A percentile compares a stretch with the other conserved stretches of the same genome.
phyloP scores from a whole-genome alignment of 2,797 vertebrate genomes.

The Mormyrops attenuatus region DNA sequence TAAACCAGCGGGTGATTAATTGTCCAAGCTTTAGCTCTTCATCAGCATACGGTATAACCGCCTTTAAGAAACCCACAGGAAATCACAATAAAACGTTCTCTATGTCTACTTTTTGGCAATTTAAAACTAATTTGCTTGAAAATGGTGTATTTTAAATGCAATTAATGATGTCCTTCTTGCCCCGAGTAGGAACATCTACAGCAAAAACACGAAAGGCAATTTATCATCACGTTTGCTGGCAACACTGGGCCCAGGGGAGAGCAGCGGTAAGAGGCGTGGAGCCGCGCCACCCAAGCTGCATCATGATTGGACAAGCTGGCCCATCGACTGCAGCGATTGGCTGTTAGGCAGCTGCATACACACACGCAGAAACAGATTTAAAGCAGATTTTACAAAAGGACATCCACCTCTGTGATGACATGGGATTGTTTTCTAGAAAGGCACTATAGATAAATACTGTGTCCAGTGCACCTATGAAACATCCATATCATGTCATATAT shows the following conservation, averaged over 20 bases:
- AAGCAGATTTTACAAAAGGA: neutral
- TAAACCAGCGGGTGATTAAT: neutral
- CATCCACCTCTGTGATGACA: neutral
- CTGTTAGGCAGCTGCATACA: neutral
- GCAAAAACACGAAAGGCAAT: neutral
- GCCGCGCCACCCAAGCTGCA: neutral
- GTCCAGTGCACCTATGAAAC: neutral
- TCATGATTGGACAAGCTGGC: neutral
- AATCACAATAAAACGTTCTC: neutral
- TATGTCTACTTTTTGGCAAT: neutral
- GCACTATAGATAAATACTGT: neutral
- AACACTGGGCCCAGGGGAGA: neutral
- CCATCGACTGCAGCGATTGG: neutral
- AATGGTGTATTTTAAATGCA: neutral
- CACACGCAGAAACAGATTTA: neutral
- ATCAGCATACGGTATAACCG: neutral
- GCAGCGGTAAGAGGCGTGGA: neutral
- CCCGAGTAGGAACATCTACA: neutral
- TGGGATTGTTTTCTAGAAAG: neutral
- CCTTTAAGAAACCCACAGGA: neutral
- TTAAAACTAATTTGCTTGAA: neutral
- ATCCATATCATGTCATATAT: neutral
- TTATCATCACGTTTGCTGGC: neutral
- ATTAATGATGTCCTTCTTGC: neutral
- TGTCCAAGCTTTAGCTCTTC: neutral